A percentile compares a stretch with the other conserved stretches of the same genome.
These are phyloP conservation scores for Oligia latruncula DNA, from an alignment of 2,888 invertebrate genomes.

Conservation along the genomic window DNA sequence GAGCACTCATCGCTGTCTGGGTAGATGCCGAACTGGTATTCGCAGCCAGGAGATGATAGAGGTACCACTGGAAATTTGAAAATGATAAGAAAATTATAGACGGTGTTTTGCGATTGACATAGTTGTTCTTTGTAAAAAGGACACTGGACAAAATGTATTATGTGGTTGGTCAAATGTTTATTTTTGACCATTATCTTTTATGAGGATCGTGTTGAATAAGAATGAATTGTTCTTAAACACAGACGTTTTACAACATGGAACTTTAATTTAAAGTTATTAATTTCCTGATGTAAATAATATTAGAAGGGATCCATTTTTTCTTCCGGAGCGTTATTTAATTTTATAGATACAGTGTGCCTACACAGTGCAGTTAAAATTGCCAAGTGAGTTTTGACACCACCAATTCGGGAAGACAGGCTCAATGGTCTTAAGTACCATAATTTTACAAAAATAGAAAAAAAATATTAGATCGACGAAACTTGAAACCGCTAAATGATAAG, in stretches of 20 bases:
- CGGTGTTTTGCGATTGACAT: not conserved
- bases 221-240: not conserved
- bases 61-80: slow-evolving; percentile 92
- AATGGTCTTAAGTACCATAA: not conserved
- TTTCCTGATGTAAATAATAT: not conserved
- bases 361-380: not conserved
- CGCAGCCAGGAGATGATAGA: slow-evolving; percentile 95
- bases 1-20: slow-evolving; percentile 95
- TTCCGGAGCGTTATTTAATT: not conserved
- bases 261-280: not conserved
- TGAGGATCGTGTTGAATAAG: not conserved
- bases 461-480: not conserved
- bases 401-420: not conserved
- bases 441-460: not conserved
- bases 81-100: not conserved
- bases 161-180: no score
- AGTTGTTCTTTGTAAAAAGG: not conserved
- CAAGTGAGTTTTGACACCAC: not conserved
- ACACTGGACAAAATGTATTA: no score
- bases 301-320: not conserved
- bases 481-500: not conserved
- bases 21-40: slow-evolving; percentile 97
- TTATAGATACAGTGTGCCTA: not conserved
- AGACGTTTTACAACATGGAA: not conserved
- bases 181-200: not conserved